Evolutionary conservation across 2,888 invertebrate genomes (phyloP).

Genomic region (Nymphalis c-album): DNA sequence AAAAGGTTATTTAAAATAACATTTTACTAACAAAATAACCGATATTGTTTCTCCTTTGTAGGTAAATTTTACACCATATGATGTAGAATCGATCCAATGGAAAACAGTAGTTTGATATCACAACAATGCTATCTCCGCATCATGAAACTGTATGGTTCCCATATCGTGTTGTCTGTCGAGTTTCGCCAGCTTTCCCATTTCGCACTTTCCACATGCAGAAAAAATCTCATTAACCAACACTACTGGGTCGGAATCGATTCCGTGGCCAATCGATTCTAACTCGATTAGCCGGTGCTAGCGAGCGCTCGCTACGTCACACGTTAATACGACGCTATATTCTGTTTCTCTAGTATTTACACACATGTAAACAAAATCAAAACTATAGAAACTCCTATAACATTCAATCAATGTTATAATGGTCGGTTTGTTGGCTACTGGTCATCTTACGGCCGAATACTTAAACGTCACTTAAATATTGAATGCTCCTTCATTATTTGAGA

Average conservation of each 20-base stretch:
- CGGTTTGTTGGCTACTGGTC: too few species aligned
- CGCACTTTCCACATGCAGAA: slow-evolving; percentile 30
- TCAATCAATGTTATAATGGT: too few species aligned
- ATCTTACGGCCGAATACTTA: too few species aligned
- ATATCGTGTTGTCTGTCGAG: slow-evolving; percentile 24
- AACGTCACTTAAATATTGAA: too few species aligned
- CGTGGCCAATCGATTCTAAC: slow-evolving; percentile 63
- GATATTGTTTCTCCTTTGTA: neutral
- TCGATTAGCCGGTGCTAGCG: slow-evolving; percentile 54
- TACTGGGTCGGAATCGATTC: slow-evolving; percentile 41
- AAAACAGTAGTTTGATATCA: slow-evolving; percentile 22
- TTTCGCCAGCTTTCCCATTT: slow-evolving; percentile 36
- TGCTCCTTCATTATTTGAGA: too few species aligned
- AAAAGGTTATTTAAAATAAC: too few species aligned
- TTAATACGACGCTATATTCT: too few species aligned
- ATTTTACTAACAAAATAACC: neutral
- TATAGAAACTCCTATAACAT: neutral
- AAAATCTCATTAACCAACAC: slow-evolving; percentile 24
- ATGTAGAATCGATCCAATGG: neutral
- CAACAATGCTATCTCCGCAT: slow-evolving; percentile 31
- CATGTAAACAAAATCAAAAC: neutral
- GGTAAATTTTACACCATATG: neutral
- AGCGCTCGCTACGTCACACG: slow-evolving; percentile 34
- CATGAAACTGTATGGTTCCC: slow-evolving; percentile 33
- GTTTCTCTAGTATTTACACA: neutral